phyloP scores from a whole-genome alignment of 2,888 invertebrate genomes.

The Chydorus sphaericus region DNA sequence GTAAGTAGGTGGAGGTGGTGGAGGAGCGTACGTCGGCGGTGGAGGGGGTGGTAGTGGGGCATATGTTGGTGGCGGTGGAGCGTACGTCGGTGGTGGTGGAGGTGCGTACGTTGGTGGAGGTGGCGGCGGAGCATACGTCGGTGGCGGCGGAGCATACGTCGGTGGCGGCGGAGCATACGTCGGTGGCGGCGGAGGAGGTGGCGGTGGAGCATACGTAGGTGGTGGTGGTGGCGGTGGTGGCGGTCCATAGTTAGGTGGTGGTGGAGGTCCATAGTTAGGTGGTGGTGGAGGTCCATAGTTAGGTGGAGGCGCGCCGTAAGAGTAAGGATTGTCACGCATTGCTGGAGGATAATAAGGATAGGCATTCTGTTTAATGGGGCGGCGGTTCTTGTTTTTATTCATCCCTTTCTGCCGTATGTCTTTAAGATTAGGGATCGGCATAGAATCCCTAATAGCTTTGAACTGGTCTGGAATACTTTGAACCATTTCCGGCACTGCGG shows the following conservation, averaged over 20 bases:
- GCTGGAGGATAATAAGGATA: too few relatives aligned
- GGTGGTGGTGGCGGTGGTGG: background rate
- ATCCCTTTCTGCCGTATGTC: too few relatives aligned
- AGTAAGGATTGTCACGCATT: too few relatives aligned
- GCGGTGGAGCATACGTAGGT: background rate
- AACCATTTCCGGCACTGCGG: too few relatives aligned
- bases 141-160: background rate
- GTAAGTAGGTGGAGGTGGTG: background rate
- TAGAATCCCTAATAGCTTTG: too few relatives aligned
- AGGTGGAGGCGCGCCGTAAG: background rate
- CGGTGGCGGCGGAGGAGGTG: background rate
- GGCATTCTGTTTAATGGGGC: background rate
- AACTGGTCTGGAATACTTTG: too few relatives aligned
- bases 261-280: background rate
- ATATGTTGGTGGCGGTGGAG: background rate
- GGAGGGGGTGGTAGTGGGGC: background rate
- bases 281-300: background rate
- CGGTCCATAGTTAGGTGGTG: background rate
- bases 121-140: too few relatives aligned
- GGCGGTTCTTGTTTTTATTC: background rate
- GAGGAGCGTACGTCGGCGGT: background rate
- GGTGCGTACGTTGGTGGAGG: background rate
- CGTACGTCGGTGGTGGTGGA: too few relatives aligned
- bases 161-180: background rate
- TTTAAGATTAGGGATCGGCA: too few relatives aligned